Evolutionary conservation across 2,888 invertebrate species (phyloP).

Genomic region (Nephrotoma flavescens): DNA sequence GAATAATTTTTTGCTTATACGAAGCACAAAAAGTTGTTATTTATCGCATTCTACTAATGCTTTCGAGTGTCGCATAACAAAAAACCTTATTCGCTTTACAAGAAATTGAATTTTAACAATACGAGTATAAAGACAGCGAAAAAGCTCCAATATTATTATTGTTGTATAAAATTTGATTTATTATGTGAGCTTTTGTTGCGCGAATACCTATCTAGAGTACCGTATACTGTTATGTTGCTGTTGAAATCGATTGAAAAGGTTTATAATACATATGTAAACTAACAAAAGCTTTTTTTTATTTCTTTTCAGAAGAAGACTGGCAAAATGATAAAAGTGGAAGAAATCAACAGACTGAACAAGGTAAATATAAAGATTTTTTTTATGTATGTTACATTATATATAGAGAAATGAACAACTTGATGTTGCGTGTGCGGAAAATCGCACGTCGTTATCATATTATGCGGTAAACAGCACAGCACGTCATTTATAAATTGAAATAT

Average conservation of each 20-base stretch:
- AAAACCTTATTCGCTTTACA: not conserved
- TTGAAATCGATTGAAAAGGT: not conserved
- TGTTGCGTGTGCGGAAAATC: not conserved
- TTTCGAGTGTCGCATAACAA: not conserved
- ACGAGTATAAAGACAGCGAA: not conserved
- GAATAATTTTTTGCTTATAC: not conserved
- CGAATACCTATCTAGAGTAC: not conserved
- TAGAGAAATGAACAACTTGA: not conserved
- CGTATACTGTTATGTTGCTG: not conserved
- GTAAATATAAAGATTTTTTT: slow-evolving; percentile 16
- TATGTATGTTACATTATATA: not conserved
- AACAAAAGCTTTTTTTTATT: slow-evolving; percentile 11
- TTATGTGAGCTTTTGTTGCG: not conserved
- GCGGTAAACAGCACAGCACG: not conserved
- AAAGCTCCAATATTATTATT: not conserved
- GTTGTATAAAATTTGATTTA: not conserved
- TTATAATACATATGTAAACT: not conserved
- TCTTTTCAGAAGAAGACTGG: slow-evolving; percentile 49
- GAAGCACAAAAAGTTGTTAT: not conserved
- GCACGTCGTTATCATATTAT: not conserved
- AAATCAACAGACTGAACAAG: slow-evolving; percentile 28
- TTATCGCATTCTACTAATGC: not conserved
- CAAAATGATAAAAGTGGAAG: slow-evolving; percentile 37
- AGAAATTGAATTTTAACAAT: not conserved
- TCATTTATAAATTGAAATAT: not conserved